phyloP scores from a whole-genome alignment of 1,140 invertebrate genomes.

The Meloidogyne hapla region DNA sequence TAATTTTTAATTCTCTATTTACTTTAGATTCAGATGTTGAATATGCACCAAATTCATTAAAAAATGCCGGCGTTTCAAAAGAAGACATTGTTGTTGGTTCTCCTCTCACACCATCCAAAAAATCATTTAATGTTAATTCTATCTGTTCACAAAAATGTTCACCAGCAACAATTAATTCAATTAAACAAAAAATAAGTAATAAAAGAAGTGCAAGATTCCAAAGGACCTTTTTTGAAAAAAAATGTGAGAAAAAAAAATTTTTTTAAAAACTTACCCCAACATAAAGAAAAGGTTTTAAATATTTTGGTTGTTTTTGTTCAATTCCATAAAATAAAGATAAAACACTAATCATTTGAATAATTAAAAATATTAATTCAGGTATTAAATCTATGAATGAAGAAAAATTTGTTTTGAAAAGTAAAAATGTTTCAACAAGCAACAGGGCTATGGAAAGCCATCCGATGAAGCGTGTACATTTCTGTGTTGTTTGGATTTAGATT shows the following conservation, averaged over 20 bases:
- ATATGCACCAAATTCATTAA: slow-evolving; percentile 13
- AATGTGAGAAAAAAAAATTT: slow-evolving; percentile 8
- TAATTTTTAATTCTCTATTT: background rate
- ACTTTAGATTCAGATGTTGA: background rate
- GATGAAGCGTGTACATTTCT: background rate
- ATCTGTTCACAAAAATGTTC: slow-evolving; percentile 13
- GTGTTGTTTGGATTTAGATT: background rate
- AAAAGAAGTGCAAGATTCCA: slow-evolving; percentile 42
- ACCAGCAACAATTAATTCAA: slow-evolving; percentile 19
- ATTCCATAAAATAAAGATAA: slow-evolving; percentile 40
- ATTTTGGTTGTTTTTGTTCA: slow-evolving; percentile 26
- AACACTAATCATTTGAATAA: slow-evolving; percentile 30
- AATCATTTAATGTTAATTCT: background rate
- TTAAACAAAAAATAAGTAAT: slow-evolving; percentile 38
- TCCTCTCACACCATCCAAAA: slow-evolving; percentile 8
- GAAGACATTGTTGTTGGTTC: slow-evolving; percentile 9
- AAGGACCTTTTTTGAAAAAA: slow-evolving; percentile 42
- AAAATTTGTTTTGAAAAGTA: slow-evolving; percentile 8
- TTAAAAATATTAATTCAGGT: slow-evolving; percentile 17
- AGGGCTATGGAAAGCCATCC: background rate
- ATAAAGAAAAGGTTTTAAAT: slow-evolving; percentile 37
- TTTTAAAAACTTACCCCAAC: slow-evolving; percentile 27
- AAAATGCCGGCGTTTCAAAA: slow-evolving; percentile 16
- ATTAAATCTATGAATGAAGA: slow-evolving; percentile 11
- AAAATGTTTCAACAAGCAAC: slow-evolving; percentile 5